phyloP scores from a whole-genome alignment of 2,113 vertebrate genomes.

The Tretioscincus oriximinensis region DNA sequence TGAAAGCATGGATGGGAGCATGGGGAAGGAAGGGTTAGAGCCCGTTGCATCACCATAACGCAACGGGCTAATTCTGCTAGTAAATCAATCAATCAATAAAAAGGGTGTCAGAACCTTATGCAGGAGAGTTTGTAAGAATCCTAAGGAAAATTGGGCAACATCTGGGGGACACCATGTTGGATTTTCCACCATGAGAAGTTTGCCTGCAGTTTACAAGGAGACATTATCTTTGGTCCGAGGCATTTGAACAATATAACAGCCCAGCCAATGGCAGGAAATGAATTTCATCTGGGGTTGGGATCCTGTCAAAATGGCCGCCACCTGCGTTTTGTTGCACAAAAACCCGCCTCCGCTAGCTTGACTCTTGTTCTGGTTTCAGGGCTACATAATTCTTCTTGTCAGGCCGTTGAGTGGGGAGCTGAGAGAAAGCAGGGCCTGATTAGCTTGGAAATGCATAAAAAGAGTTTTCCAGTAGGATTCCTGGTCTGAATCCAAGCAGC shows the following conservation, averaged over 20 bases:
- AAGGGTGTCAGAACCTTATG: too few species aligned
- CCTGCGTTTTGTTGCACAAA: not conserved
- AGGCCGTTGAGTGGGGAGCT: conserved; percentile 19
- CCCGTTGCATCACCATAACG: too few species aligned
- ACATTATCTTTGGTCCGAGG: not conserved
- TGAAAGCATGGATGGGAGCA: too few species aligned
- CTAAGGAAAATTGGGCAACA: too few species aligned
- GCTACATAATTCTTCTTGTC: conserved; percentile 28
- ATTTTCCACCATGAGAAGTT: too few species aligned
- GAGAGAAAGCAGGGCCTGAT: conserved; percentile 12
- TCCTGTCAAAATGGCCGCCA: not conserved
- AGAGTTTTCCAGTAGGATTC: conserved; percentile 17
- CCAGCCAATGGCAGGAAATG: too few species aligned
- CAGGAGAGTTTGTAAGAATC: too few species aligned
- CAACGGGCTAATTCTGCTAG: too few species aligned
- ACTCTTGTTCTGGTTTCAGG: conserved; percentile 4
- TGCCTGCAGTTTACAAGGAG: not conserved
- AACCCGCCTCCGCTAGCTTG: not conserved
- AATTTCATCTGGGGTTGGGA: not conserved
- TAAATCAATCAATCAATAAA: too few species aligned
- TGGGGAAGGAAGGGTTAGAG: too few species aligned
- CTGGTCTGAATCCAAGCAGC: conserved; percentile 36
- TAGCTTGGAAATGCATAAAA: conserved; percentile 32
- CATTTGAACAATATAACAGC: not conserved
- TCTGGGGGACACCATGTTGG: too few species aligned